These are phyloP conservation scores for Mactromeris polynyma DNA, from an alignment of 2,888 invertebrate genomes.

Conservation along the genomic window DNA sequence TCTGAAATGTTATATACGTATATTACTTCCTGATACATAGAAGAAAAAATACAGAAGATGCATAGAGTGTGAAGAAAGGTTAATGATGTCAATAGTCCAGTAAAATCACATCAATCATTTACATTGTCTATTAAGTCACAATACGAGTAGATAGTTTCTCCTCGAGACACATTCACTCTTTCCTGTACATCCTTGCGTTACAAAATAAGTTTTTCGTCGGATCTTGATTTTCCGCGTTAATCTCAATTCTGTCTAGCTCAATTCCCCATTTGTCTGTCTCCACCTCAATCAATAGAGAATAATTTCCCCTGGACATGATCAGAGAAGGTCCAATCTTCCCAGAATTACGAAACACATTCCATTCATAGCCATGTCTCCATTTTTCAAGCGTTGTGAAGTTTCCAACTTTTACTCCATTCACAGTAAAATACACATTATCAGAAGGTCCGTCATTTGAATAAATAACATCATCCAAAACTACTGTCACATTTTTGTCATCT, in stretches of 20 bases:
- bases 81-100: neutral
- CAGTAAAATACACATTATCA: conserved; percentile 30
- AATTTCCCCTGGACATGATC: conserved; percentile 32
- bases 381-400: conserved; percentile 50
- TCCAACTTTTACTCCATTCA: conserved; percentile 33
- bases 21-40: neutral
- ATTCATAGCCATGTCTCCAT: conserved; percentile 59
- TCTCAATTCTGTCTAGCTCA: conserved; percentile 60
- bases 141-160: neutral
- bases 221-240: conserved; percentile 58
- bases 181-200: conserved; percentile 16
- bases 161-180: neutral
- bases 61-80: neutral
- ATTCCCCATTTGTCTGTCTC: conserved; percentile 59
- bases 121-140: neutral
- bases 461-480: conserved; percentile 50
- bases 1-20: neutral
- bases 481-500: conserved; percentile 22
- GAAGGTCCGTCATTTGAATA: conserved; percentile 65
- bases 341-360: conserved; percentile 63
- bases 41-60: neutral
- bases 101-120: neutral
- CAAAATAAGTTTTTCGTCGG: conserved; percentile 50
- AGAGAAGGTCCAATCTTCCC: conserved; percentile 31
- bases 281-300: conserved; percentile 38